Conservation (phyloP, 64 coral and sea anemone species). For the Montipora sp. region DNA sequence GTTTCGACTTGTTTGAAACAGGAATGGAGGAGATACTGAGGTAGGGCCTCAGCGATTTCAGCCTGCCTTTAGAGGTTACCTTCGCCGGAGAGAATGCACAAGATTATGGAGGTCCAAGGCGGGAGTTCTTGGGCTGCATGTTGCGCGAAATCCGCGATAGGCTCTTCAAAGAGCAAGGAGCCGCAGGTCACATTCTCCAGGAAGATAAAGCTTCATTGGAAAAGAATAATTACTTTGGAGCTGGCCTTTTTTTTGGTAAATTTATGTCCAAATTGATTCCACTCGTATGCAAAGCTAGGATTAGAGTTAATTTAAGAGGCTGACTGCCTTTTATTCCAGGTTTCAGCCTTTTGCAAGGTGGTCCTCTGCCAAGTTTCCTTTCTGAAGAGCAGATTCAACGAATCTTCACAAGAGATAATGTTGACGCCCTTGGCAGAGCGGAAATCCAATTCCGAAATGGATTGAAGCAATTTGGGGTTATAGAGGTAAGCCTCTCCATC, state of each 20-base stretch:
- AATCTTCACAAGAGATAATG: constrained; percentile 1
- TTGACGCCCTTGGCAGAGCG: not conserved
- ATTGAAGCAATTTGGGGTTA: constrained; percentile 17
- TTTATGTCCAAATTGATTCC: not conserved
- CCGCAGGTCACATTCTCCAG: not conserved
- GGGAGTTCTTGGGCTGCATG: not conserved
- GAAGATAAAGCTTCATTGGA: too few relatives aligned
- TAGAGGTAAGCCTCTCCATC: constrained; percentile 10
- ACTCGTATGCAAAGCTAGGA: not conserved
- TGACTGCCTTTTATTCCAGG: constrained; percentile 1
- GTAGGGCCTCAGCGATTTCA: constrained; percentile 3
- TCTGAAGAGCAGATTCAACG: not conserved
- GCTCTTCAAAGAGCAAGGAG: too few relatives aligned
- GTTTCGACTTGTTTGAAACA: constrained; percentile 29
- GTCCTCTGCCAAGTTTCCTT: constrained; percentile 34
- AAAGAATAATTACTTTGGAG: too few relatives aligned
- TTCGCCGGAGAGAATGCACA: constrained; percentile 44
- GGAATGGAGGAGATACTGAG: constrained; percentile 42
- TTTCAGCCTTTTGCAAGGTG: constrained; percentile 51
- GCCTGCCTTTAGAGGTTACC: constrained; percentile 43
- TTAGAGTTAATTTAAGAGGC: not conserved
- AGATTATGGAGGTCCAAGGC: constrained; percentile 34
- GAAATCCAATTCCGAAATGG: constrained; percentile 32
- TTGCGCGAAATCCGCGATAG: not conserved
- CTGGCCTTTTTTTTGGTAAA: not conserved